Percentiles rank a stretch among this genome's conserved stretches.
These are phyloP conservation scores for Octodonta nipae DNA, from an alignment of 2,888 invertebrate genomes.

Conservation along the genomic window DNA sequence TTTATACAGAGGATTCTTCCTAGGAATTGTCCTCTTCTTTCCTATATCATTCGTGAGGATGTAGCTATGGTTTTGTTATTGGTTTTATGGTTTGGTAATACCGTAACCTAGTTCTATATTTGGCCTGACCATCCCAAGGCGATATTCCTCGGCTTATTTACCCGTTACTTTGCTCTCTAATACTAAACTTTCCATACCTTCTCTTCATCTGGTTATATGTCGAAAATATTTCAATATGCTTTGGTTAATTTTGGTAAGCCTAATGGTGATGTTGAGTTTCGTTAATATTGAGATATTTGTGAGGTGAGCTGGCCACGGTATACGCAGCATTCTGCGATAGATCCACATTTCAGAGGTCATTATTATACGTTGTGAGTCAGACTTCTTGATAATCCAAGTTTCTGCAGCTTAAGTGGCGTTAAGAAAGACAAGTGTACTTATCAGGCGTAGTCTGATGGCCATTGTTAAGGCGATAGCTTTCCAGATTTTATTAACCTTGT, in stretches of 20 bases:
- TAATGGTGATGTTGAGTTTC: conserved; percentile 1
- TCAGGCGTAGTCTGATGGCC: too few species aligned
- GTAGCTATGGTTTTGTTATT: background rate
- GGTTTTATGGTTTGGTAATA: background rate
- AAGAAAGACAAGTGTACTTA: too few species aligned
- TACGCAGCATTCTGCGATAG: conserved; percentile 1
- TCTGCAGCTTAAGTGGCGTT: too few species aligned
- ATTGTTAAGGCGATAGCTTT: background rate
- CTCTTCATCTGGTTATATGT: conserved; percentile 1
- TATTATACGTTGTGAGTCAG: too few species aligned
- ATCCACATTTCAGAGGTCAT: background rate
- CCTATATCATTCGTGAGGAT: conserved; percentile 1
- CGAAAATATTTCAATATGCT: background rate
- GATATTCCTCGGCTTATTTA: background rate
- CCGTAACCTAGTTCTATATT: background rate
- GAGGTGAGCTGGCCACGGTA: background rate
- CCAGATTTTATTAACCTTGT: background rate
- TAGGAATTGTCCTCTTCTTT: conserved; percentile 1
- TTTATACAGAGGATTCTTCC: too few species aligned
- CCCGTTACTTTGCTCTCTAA: background rate
- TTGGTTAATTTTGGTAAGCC: conserved; percentile 1
- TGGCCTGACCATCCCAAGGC: conserved; percentile 1
- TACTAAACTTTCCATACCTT: conserved; percentile 1
- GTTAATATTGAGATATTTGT: conserved; percentile 1
- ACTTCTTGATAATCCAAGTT: too few species aligned